Evolutionary conservation across 2,888 invertebrate genomes (phyloP), one percentile per base, ranked within the genome.

Genomic region (Zootermopsis nevadensis): DNA sequence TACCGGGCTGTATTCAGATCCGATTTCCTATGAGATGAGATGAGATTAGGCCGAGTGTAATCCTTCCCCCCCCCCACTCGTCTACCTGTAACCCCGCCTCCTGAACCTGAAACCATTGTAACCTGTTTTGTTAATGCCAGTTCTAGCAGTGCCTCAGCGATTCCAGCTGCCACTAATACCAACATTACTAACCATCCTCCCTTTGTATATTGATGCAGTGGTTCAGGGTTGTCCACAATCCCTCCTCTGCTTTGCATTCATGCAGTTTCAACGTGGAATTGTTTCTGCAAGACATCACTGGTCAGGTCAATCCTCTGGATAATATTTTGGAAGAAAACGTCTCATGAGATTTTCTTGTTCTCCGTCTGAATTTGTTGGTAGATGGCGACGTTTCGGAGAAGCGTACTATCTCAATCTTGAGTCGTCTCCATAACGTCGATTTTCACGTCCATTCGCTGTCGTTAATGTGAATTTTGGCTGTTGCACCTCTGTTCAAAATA

Each of bases 1-100:
- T 60, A n/a, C 1, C n/a, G 15, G n/a, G 15, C n/a, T 60, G 7
- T 60, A 60, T 60, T 27, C n/a, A 60, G 60, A n/a, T 27, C n/a
- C 60, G 60, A 27, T n/a, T 60, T 27, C 27, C 60, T n/a, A n/a
- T 60, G 60, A 60, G 60, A 60, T 60, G 60, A 60, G 60, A 60
- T 60, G 60, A 60, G 60, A 60, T 60, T 60, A 60, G 6, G 48
- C 3, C 19, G 60, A 60, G 60, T 60, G n/a, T 60, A 60, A 60
- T 60, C 60, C 60, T 10, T 12, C 60, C 48, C 48, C 19, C 15
- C 19, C 19, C 19, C 1, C 48, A 15, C 19, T 15, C 15, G 8
- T 15, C 48, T 19, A 48, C 15, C 48, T 60, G n/a, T 12, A 60
- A 27, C 60, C 15, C 3, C n/a, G n/a, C 3, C 6, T n/a, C 8